phyloP scores from a whole-genome alignment of 2,888 invertebrate genomes.

The Leucophenga maculata region DNA sequence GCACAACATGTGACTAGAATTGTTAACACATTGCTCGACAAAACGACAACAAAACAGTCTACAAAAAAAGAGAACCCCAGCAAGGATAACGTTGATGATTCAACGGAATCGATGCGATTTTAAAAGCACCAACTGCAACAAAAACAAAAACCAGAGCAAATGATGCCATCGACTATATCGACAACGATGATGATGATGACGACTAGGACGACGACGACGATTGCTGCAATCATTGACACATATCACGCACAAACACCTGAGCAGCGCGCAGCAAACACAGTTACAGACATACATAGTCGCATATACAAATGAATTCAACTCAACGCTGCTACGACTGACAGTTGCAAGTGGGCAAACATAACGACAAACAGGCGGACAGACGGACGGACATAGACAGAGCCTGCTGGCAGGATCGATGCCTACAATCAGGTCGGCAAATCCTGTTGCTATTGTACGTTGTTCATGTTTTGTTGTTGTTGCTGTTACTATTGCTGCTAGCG shows the following conservation, averaged over 20 bases:
- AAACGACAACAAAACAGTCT: not conserved
- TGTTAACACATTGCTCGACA: slow-evolving; percentile 18
- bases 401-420: not conserved
- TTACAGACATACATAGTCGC: not conserved
- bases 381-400: slow-evolving; percentile 6
- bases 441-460: not conserved
- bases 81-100: slow-evolving; percentile 9
- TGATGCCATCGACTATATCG: not conserved
- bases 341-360: slow-evolving; percentile 14
- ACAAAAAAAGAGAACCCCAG: not conserved
- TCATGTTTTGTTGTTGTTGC: not conserved
- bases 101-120: slow-evolving; percentile 14
- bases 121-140: not conserved
- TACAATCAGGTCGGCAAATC: slow-evolving; percentile 17
- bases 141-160: not conserved
- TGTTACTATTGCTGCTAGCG: slow-evolving; percentile 24
- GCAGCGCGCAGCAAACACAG: slow-evolving; percentile 2
- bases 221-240: slow-evolving; percentile 25
- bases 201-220: not conserved
- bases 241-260: slow-evolving; percentile 32
- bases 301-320: too few species aligned
- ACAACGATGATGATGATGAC: not conserved
- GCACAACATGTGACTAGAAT: slow-evolving; percentile 22
- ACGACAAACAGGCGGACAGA: slow-evolving; percentile 21
- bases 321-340: too few species aligned